A percentile compares a stretch with the other conserved stretches of the same genome.
Evolutionary conservation across 2,113 vertebrate genomes (phyloP).

Genomic region (Gadus macrocephalus): DNA sequence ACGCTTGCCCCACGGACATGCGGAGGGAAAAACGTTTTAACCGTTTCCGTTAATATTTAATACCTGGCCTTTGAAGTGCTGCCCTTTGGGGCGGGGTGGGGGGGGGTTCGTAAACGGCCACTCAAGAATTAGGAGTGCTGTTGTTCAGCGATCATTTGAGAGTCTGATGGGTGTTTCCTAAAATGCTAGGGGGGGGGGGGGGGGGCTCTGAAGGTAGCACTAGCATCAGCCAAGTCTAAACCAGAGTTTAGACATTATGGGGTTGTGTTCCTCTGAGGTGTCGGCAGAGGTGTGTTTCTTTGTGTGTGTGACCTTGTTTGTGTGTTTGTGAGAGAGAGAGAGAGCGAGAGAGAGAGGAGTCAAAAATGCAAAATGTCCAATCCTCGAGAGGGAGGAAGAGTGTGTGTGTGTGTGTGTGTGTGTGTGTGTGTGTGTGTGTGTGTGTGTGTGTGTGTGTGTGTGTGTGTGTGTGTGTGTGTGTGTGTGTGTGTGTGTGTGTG

Average conservation of each 20-base stretch:
- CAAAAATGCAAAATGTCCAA: no score
- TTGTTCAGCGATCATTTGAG: no score
- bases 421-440: background rate
- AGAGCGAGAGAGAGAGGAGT: no score
- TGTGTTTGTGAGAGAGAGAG: background rate
- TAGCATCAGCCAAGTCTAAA: no score
- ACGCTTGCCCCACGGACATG: no score
- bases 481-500: background rate
- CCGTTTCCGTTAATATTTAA: conserved; percentile 12
- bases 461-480: background rate
- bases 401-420: background rate
- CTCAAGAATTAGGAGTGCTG: background rate
- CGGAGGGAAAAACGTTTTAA: no score
- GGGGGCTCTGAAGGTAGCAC: no score
- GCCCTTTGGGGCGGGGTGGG: conserved; percentile 12
- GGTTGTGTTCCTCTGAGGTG: no score
- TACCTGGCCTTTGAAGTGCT: conserved; percentile 7
- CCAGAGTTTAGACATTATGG: no score
- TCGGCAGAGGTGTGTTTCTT: no score
- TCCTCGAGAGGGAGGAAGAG: background rate
- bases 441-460: conserved; percentile 2
- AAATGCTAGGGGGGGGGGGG: no score
- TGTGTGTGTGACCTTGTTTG: background rate
- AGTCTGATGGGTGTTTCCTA: no score
- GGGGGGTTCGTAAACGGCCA: background rate